Conservation (phyloP, 1,140 invertebrate genomes). For the Drosophila kepulauana region DNA sequence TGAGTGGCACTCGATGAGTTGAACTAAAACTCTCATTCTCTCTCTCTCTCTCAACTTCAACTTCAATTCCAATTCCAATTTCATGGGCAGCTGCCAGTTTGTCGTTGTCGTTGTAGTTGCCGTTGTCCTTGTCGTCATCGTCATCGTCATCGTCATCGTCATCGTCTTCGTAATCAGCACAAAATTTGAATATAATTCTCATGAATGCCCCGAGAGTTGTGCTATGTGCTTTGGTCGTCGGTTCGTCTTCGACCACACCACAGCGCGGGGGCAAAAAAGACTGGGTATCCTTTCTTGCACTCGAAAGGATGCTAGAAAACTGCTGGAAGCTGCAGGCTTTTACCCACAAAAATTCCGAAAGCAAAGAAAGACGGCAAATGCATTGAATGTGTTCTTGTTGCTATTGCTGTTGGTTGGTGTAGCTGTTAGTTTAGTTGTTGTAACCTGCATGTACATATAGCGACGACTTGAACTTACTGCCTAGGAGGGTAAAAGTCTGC, state of each 20-base stretch:
- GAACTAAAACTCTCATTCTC: conserved; percentile 27
- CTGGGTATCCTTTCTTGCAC: conserved; percentile 6
- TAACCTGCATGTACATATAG: conserved; percentile 32
- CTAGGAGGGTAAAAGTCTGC: neutral
- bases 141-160: conserved; percentile 10
- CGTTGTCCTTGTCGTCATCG: neutral
- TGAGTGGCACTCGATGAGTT: conserved; percentile 34
- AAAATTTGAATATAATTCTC: conserved; percentile 77
- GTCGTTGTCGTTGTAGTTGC: conserved; percentile 1
- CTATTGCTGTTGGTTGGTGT: conserved; percentile 19
- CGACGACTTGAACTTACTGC: conserved; percentile 14
- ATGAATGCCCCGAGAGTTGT: conserved; percentile 58
- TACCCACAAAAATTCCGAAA: conserved; percentile 57
- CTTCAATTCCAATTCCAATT: conserved; percentile 44
- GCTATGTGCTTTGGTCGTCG: neutral
- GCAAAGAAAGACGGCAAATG: conserved; percentile 47
- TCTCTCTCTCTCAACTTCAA: conserved; percentile 24
- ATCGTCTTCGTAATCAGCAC: conserved; percentile 53
- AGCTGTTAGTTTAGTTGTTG: conserved; percentile 16
- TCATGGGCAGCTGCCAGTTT: conserved; percentile 42
- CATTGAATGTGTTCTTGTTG: conserved; percentile 8
- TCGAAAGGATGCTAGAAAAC: neutral
- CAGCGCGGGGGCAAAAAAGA: conserved; percentile 15
- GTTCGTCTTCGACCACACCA: conserved; percentile 48
- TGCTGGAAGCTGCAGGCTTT: conserved; percentile 47